These are phyloP conservation scores for Nowickia ferox DNA, from an alignment of 2,888 invertebrate genomes.

Conservation along the genomic window DNA sequence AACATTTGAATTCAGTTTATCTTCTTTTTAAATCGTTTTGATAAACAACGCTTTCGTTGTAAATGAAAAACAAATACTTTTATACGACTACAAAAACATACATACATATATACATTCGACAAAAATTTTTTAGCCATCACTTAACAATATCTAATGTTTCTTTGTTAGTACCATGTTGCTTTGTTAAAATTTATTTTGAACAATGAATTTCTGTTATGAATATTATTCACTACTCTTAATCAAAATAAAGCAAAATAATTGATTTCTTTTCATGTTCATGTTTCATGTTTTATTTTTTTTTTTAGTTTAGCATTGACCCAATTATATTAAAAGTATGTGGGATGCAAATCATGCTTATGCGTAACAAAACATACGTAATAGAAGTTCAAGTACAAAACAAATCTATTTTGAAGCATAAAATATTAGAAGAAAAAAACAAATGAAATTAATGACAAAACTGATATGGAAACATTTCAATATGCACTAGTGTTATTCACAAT, in stretches of 20 bases:
- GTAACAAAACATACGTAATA: no score
- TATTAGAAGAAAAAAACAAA: background rate
- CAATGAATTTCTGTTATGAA: background rate
- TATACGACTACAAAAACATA: background rate
- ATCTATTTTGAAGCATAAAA: background rate
- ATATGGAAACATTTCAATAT: constrained; percentile 2
- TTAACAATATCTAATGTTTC: no score
- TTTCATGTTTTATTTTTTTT: background rate
- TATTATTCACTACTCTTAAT: background rate
- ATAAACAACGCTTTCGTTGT: background rate
- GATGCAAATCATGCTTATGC: background rate
- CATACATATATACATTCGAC: background rate
- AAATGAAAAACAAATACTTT: background rate
- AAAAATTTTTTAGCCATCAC: background rate
- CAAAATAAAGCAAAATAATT: background rate
- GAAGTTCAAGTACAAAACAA: no score
- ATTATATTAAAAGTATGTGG: background rate
- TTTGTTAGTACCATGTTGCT: background rate
- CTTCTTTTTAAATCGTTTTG: background rate
- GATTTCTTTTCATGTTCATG: background rate
- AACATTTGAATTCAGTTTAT: background rate
- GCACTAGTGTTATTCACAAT: background rate
- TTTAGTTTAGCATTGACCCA: background rate
- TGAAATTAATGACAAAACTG: background rate
- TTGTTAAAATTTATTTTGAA: background rate